Base-by-base conservation (phyloP, 2,797 vertebrate genomes). In the Ataeniobius toweri region DNA sequence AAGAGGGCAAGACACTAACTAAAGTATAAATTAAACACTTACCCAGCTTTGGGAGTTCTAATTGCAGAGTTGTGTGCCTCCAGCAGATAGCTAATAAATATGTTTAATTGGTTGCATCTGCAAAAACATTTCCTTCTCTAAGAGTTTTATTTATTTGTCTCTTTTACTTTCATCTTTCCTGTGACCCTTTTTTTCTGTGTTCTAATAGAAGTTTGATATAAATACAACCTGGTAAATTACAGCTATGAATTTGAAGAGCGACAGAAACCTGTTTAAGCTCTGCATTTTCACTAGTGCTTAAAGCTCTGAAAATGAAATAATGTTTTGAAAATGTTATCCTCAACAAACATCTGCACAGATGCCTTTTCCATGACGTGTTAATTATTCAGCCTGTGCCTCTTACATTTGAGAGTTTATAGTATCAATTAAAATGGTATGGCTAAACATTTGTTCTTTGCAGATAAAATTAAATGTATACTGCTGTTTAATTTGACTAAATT, bases 51-150 rank as follows among this genome's bases (percentile, higher is more conserved):
- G 1, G 26, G 16, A 31, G 14, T 31, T 63, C 13, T 63, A 26
- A 5, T 14, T 6, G 10, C 2, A 6, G 22, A 13, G 28, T 53
- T 18, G 18, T 68, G 44, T 44, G 10, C 65, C 65, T 68, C 65
- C 65, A n/a, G 65, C 65, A 44, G 5, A 44, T n/a, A 22, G 14
- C 7, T 24, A 22, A 22, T 72, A 50, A 10, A 22, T 75, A 6
- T 50, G 14, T 74, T 26, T 59, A 74, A 74, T 26, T 10, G 46
- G 13, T 4, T 75, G 50, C 74, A 55, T 31, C 74, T 75, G 63
- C 31, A 41, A 24, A 36, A 36, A 20, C 24, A 55, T 53, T 50
- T 20, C 70, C 13, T n/a, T 5, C 26, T 36, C 24, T 39, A 13
- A 26, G 59, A 69, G 39, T 14, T n/a, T 12, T 44, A 20, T 18